Base-by-base conservation (phyloP, 2,888 invertebrate species). In the Thecophora atra region DNA sequence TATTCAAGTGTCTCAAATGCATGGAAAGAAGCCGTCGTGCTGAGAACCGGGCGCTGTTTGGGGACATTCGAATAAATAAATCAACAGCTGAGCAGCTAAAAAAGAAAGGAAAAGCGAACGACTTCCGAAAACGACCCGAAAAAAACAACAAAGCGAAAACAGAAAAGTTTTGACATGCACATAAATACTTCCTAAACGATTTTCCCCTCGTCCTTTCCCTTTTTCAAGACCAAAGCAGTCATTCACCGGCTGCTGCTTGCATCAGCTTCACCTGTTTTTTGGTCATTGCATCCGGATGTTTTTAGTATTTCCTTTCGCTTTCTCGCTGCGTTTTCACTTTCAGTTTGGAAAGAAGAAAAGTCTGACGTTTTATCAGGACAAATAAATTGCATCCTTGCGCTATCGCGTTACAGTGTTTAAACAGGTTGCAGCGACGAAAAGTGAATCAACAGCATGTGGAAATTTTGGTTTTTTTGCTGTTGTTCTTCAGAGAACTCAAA, bases 231-330 rank as follows among this genome's bases (percentile, higher is more conserved):
- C n/a, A n/a, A n/a, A n/a, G n/a, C n/a, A n/a, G n/a, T n/a, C n/a
- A n/a, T n/a, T n/a, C n/a, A n/a, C n/a, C n/a, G n/a, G 30, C 30
- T 30, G 30, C 30, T 8, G 30, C 30, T 37, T 11, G 7, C n/a
- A n/a, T 44, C n/a, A 47, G 47, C 4, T 13, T 60, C 60, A 60
- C 60, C 60, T 60, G 60, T 60, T 60, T 60, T 60, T n/a, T 60
- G n/a, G 13, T 58, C 58, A 58, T 3, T 21, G 13, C 17, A 47
- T 47, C 13, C 28, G 58, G 58, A 60, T 60, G 30, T 60, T 60
- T 13, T n/a, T 28, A 58, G 24, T 58, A 13, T 21, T 47, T 47
- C 37, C 37, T 37, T 37, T 11, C 37, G 0, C 3, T 2, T 2
- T 37, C 11, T 37, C 11, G 1, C 37, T 37, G 37, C n/a, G 11